Evolutionary conservation across 2,888 invertebrate genomes (phyloP).

Genomic region (Pterostichus madidus): DNA sequence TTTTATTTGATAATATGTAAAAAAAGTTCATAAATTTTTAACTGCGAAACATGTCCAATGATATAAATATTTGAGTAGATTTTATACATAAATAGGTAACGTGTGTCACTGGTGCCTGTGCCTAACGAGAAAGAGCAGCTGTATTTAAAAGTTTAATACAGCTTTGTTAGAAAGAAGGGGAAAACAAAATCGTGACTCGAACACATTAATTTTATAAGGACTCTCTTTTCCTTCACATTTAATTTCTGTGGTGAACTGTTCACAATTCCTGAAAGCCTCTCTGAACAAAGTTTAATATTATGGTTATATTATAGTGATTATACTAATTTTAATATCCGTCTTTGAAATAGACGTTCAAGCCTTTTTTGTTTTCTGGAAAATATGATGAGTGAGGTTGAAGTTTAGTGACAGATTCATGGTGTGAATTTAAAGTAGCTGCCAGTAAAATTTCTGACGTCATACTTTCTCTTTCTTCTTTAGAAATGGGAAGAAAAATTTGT

Average conservation of each 20-base stretch:
- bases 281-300: slow-evolving; percentile 45
- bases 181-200: slow-evolving; percentile 57
- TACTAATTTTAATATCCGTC: slow-evolving; percentile 49
- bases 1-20: slow-evolving; percentile 8
- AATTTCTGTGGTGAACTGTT: slow-evolving; percentile 61
- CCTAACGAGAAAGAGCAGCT: slow-evolving; percentile 61
- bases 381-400: slow-evolving; percentile 34
- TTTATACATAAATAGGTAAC: slow-evolving; percentile 18
- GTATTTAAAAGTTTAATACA: slow-evolving; percentile 61
- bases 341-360: slow-evolving; percentile 37
- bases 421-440: slow-evolving; percentile 31
- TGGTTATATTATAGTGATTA: slow-evolving; percentile 54
- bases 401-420: slow-evolving; percentile 42
- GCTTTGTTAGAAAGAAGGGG: slow-evolving; percentile 48
- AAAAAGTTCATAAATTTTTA: slow-evolving; percentile 28
- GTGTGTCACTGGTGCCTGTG: slow-evolving; percentile 9
- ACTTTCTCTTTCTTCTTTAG: slow-evolving; percentile 30
- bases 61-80: slow-evolving; percentile 52
- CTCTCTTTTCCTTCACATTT: slow-evolving; percentile 66
- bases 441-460: neutral
- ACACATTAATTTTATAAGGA: slow-evolving; percentile 62
- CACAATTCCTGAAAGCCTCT: slow-evolving; percentile 45
- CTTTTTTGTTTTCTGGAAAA: slow-evolving; percentile 38
- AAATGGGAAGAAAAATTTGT: slow-evolving; percentile 22
- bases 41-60: neutral